Percentiles rank a stretch among this genome's conserved stretches.
phyloP scores from a whole-genome alignment of 2,113 vertebrate species.

The Archilochus colubris region DNA sequence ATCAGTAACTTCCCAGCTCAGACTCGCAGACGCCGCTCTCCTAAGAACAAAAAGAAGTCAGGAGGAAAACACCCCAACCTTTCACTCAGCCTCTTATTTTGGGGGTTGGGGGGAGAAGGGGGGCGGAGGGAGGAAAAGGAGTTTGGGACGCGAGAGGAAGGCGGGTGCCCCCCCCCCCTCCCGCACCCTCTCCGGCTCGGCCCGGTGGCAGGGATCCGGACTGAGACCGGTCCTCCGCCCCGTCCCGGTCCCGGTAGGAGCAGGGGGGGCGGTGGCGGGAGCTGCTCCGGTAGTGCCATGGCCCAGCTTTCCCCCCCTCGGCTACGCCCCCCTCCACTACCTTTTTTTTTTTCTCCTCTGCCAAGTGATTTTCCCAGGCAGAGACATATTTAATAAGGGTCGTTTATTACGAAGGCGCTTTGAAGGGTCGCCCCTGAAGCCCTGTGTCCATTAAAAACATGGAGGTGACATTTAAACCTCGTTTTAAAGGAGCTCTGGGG shows the following conservation, averaged over 20 bases:
- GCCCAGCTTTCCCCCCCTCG: neutral
- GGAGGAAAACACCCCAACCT: slow-evolving; percentile 77
- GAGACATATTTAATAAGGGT: slow-evolving; percentile 80
- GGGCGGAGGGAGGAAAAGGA: slow-evolving; percentile 8
- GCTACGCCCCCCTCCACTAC: neutral
- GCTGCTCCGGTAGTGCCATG: neutral
- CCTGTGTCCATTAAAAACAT: slow-evolving; percentile 79
- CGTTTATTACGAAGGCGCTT: slow-evolving; percentile 77
- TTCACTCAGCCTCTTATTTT: slow-evolving; percentile 73
- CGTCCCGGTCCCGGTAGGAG: neutral
- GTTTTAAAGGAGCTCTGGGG: slow-evolving; percentile 79
- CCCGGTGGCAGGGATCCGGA: neutral
- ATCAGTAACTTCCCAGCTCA: slow-evolving; percentile 96
- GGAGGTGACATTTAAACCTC: slow-evolving; percentile 82
- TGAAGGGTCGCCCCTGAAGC: slow-evolving; percentile 80
- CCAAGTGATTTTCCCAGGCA: slow-evolving; percentile 67
- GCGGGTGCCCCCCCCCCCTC: neutral
- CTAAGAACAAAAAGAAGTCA: slow-evolving; percentile 87
- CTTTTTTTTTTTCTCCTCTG: neutral
- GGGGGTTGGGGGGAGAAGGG: neutral
- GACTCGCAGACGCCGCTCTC: slow-evolving; percentile 97
- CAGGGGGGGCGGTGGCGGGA: neutral
- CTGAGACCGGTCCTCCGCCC: neutral
- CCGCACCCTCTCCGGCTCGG: neutral
- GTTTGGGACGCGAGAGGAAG: slow-evolving; percentile 39